Evolutionary conservation across 1,140 invertebrate genomes (phyloP), one percentile per base, ranked within the genome.

Genomic region (Ectropis grisescens): DNA sequence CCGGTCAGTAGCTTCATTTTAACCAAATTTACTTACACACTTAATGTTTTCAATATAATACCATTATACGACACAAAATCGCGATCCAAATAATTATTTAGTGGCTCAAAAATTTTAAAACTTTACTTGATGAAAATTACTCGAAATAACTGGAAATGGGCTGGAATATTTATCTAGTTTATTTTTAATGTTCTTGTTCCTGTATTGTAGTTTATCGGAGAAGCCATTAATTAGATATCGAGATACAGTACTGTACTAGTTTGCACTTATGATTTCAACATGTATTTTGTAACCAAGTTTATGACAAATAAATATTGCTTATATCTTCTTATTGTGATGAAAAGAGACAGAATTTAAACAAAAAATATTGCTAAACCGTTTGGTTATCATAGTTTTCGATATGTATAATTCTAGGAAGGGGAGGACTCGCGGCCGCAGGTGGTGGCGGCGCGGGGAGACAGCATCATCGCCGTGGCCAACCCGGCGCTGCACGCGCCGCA

Each of bases 401-500:
- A n/a, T n/a, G n/a, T n/a, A n/a, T 26, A 26, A 26, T 26, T n/a
- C 4, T 75, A 85, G 47, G 70, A 76, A 6, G 41, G 60, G 13
- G 83, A 84, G 9, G 59, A 66, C 16, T 47, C 65, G 1, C 46
- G 69, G 2, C 72, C 72, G 35, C 79, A 93, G 85, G 89, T 94
- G 33, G 91, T 94, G 46, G 90, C 93, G 0, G 90, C 92, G 0
- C 88, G 91, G 12, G 92, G 91, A 1, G 91, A 91, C 58, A 92
- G 93, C 69, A 94, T 94, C 48, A 94, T 94, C 56, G 93, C 93
- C 0, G 92, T 94, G 1, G 90, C 92, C 5, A 94, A 94, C 84
- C 93, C 93, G 9, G 93, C 92, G 1, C 79, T 94, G 41, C 64
- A 60, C 29, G 37, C 64, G 2, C 42, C 49, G 1, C 47, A 42